Conservation (phyloP, 2,797 vertebrate species). For the Bradypodion pumilum region DNA sequence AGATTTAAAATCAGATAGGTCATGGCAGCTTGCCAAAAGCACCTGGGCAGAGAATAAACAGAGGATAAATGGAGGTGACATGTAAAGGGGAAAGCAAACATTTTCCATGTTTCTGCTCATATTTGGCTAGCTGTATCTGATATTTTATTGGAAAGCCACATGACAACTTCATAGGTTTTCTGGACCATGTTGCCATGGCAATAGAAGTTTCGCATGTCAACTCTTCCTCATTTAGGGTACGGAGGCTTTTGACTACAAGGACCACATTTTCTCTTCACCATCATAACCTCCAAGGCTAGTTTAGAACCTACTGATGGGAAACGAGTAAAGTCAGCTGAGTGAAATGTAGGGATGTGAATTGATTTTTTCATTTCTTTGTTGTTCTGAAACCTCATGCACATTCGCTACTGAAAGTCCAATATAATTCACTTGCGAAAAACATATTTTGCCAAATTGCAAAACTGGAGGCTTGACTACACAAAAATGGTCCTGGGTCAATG, state of each 20-base stretch:
- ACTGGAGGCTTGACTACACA: no score
- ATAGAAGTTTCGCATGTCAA: not conserved
- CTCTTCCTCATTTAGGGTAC: no score
- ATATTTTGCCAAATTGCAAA: no score
- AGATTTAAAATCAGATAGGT: not conserved
- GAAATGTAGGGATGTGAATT: no score
- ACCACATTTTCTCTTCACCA: not conserved
- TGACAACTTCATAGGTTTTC: not conserved
- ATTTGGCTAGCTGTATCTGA: not conserved
- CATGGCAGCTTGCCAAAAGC: not conserved
- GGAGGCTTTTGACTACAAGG: not conserved
- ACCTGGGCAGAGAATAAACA: not conserved
- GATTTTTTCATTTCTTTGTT: no score
- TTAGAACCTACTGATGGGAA: no score
- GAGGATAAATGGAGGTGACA: not conserved
- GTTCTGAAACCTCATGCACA: no score
- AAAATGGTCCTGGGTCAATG: no score
- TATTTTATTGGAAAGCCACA: not conserved
- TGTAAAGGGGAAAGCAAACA: not conserved
- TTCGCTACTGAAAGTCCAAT: no score
- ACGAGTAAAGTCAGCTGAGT: no score
- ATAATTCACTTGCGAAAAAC: no score
- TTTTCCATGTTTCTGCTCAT: not conserved
- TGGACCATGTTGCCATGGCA: not conserved
- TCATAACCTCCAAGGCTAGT: no score